Evolutionary conservation across 2,797 vertebrate genomes (phyloP).

Genomic region (Lutjanus campechanus): DNA sequence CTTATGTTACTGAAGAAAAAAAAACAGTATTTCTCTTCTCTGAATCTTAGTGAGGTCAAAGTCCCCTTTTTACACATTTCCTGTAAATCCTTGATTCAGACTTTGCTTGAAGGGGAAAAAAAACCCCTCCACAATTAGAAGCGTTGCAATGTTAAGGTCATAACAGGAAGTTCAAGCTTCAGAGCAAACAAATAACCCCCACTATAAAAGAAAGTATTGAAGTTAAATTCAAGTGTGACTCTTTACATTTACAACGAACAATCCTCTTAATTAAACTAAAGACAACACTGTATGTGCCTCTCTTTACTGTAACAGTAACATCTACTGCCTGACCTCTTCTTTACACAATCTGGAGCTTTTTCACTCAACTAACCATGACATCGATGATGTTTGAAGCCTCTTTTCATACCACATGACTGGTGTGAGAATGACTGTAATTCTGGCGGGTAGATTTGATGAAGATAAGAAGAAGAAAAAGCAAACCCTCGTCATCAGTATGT

Average conservation of each 20-base stretch:
- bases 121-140: background rate
- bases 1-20: background rate
- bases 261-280: background rate
- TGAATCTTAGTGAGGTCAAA: background rate
- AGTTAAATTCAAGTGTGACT: too few species aligned
- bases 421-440: background rate
- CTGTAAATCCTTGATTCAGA: background rate
- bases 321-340: background rate
- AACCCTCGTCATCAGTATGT: background rate
- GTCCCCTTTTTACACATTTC: background rate
- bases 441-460: background rate
- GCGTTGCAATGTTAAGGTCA: background rate
- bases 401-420: slow-evolving; percentile 9
- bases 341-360: background rate
- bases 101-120: background rate
- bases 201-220: too few species aligned
- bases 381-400: background rate
- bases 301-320: background rate
- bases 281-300: background rate
- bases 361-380: background rate
- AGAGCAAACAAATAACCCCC: too few species aligned
- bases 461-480: background rate
- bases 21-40: background rate
- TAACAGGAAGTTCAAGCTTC: background rate
- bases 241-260: too few species aligned